These are phyloP conservation scores for Hippocampus barbouri DNA, from an alignment of 2,113 vertebrate species.

Conservation along the genomic window DNA sequence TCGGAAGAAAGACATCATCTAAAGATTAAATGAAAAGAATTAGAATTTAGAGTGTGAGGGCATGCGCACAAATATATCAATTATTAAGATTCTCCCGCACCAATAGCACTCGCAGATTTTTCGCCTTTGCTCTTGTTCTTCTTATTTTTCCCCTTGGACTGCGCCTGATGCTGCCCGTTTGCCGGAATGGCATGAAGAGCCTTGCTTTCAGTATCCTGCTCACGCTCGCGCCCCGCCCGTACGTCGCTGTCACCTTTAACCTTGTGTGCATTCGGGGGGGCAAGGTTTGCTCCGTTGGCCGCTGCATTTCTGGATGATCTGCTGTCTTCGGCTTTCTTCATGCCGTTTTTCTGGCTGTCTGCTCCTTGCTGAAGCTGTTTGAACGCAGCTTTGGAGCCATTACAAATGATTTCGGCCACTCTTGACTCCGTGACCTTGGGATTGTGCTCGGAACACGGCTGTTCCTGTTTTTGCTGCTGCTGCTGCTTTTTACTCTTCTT, in stretches of 20 bases:
- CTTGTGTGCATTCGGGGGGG: constrained; percentile 46
- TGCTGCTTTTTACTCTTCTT: constrained; percentile 84
- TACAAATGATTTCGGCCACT: constrained; percentile 39
- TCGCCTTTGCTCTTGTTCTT: constrained; percentile 91
- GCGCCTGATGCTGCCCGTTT: constrained; percentile 78
- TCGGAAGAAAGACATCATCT: constrained; percentile 98
- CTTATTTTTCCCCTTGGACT: constrained; percentile 85
- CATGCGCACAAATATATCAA: not conserved
- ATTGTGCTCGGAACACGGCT: constrained; percentile 64
- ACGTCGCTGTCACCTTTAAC: constrained; percentile 74
- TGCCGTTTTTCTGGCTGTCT: constrained; percentile 58
- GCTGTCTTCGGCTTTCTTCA: constrained; percentile 63
- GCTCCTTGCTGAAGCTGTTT: constrained; percentile 56
- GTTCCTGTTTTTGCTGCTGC: constrained; percentile 62
- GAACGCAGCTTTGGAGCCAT: constrained; percentile 49
- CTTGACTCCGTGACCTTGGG: constrained; percentile 60
- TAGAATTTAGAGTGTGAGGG: not conserved
- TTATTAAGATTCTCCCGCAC: constrained; percentile 63
- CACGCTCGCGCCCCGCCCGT: constrained; percentile 44
- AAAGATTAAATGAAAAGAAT: constrained; percentile 8
- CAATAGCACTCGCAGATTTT: constrained; percentile 80
- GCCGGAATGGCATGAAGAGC: constrained; percentile 35
- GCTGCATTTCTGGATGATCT: constrained; percentile 65
- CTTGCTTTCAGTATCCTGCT: constrained; percentile 64
- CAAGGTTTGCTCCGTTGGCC: constrained; percentile 52